Conservation (phyloP, 2,113 vertebrate species). For the Drymodes brunneopygia region DNA sequence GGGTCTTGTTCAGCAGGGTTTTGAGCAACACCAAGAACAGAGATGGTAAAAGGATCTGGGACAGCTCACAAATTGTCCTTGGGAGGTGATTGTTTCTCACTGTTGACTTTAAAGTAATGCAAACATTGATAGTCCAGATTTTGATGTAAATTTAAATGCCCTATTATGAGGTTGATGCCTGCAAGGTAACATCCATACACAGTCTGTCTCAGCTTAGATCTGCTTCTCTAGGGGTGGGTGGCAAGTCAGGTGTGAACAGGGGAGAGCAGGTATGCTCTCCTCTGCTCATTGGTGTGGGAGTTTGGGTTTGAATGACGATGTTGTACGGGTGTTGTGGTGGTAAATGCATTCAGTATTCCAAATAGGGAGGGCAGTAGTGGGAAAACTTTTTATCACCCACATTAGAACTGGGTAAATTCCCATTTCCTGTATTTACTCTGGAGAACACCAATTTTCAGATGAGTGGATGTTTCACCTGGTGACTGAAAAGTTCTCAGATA, state of each 20-base stretch:
- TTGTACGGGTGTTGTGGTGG: neutral
- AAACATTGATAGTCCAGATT: neutral
- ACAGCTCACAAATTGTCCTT: neutral
- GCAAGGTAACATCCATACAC: neutral
- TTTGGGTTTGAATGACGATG: neutral
- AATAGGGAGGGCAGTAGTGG: neutral
- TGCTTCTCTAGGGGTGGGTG: neutral
- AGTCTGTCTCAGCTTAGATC: neutral
- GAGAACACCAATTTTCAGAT: neutral
- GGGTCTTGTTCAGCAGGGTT: neutral
- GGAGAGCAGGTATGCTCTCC: neutral
- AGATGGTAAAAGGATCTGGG: neutral
- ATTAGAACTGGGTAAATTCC: neutral
- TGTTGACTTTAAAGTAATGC: neutral
- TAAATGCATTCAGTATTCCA: neutral
- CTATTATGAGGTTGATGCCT: neutral
- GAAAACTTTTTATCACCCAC: neutral
- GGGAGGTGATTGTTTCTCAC: neutral
- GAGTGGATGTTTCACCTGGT: neutral
- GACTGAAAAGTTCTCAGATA: neutral
- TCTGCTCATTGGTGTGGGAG: neutral
- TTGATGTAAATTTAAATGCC: neutral
- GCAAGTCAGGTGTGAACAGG: neutral
- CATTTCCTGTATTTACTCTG: neutral
- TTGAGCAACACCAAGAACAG: neutral